Base-by-base conservation (phyloP, 2,113 vertebrate species). In the Calyptomena viridis region DNA sequence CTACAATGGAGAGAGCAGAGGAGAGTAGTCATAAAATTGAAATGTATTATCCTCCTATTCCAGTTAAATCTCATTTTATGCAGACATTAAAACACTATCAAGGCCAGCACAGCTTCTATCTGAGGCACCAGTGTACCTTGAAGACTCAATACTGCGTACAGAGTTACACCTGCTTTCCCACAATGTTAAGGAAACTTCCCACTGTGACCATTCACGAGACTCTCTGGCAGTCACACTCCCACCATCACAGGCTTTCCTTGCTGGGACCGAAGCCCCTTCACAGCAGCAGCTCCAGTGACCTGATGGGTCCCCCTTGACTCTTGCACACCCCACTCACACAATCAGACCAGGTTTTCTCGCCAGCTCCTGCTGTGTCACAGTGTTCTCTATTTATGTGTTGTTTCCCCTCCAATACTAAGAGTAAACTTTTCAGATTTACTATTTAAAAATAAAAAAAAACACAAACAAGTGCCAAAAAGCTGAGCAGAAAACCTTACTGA, bases 281-380 rank as follows among this genome's bases (percentile, higher is more conserved):
- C 24, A 21, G 39, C 10, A 1, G 4, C 12, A 8, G 60, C 44
- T 59, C 31, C 60, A 59, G 27, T 20, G 52, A 20, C 75, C 33
- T 3, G 4, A 5, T 1, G 1, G 11, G 37, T 59, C 23, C 52
- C 37, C 5, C 33, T 2, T 1, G 35, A 23, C 20, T 74, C 69
- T 28, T 82, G 60, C 46, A 46, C 46, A 14, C 5, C 16, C 21
- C 53, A 44, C 60, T 28, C 69, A 50, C 56, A 35, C 42, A 30
- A 10, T 3, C 46, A 75, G 12, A 52, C 10, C 60, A 67, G 33
- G 12, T 18, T 37, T 58, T 30, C 25, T 58, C 12, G 23, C 31
- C 0, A 1, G 39, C 13, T 63, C 66, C 58, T 56, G 58, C 40
- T 1, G 0, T 3, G 2, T 4, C 2, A n/a, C n/a, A n/a, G 2